Base-by-base conservation (phyloP, 2,888 invertebrate species). In the Zhuqinia jingwanae region DNA sequence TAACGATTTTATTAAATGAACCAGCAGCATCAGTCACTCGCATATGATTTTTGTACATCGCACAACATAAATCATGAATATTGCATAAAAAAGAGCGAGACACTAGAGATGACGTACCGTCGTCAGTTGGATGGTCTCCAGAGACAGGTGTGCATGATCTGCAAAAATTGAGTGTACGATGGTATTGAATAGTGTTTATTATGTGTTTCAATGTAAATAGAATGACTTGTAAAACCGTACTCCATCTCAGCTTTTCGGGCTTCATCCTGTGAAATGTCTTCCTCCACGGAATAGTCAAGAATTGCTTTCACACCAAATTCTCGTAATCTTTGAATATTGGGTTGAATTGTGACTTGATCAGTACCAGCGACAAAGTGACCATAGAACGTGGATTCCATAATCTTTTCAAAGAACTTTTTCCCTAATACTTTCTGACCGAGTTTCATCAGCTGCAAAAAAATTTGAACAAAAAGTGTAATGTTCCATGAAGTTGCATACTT, bases 351-450 rank as follows among this genome's bases (percentile, higher is more conserved):
- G 91, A 95, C 94, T 92, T 96, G 96, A 93, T 98, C 97, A 92
- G 98, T 97, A 85, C 99, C 99, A 77, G 99, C 99, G 78, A 99
- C 99, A 94, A 99, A 99, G 93, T 99, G 99, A 10, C 99, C 99
- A 93, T 99, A 99, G 93, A 99, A 99, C 27, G 99, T 97, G 65
- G 95, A 94, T 93, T 97, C 97, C 98, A 99, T 98, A 88, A 97
- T 90, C 88, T 93, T 91, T 88, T 95, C 95, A 93, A 99, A 99
- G 89, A 99, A 92, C 89, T 93, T 94, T 92, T 96, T 95, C 47
- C 99, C 99, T 87, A 98, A 92, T 83, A 98, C 90, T 87, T 94
- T 94, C 91, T 95, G 95, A 89, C 95, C 93, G 75, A 95, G 91
- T 93, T 96, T 97, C 97, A 98, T 97, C 91, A 98, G 93, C 97